phyloP scores from a whole-genome alignment of 2,113 vertebrate genomes.

The Mixornis gularis region DNA sequence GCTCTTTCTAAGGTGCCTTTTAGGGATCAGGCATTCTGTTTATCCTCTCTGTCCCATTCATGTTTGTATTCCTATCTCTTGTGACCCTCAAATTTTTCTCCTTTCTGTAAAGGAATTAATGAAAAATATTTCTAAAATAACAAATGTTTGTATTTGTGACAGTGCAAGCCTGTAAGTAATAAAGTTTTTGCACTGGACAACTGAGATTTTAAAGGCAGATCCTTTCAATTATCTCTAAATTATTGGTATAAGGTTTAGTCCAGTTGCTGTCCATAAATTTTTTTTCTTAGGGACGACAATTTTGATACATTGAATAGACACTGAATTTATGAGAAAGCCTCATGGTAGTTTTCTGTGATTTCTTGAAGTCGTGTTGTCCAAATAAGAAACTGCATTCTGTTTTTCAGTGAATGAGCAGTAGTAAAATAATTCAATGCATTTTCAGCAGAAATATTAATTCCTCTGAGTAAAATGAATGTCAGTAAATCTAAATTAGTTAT shows the following conservation, averaged over 20 bases:
- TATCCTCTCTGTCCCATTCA: background rate
- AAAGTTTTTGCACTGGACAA: background rate
- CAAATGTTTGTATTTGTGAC: background rate
- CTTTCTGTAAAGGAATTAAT: background rate
- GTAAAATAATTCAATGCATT: background rate
- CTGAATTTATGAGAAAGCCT: background rate
- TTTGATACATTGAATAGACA: background rate
- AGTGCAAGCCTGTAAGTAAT: background rate
- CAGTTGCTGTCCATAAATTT: background rate
- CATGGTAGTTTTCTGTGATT: background rate
- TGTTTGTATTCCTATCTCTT: background rate
- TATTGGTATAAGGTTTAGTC: background rate
- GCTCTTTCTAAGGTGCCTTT: background rate
- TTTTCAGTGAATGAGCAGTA: background rate
- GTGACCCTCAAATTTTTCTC: background rate
- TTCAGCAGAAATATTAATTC: background rate
- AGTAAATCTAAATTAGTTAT: background rate
- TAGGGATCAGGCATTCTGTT: background rate
- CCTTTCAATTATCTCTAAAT: background rate
- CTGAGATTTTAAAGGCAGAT: background rate
- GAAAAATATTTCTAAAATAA: background rate
- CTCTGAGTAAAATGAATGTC: background rate
- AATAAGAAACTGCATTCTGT: background rate
- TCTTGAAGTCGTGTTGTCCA: background rate
- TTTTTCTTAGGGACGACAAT: background rate